Evolutionary conservation across 2,113 vertebrate genomes (phyloP).

Genomic region (Acanthochromis polyacanthus): DNA sequence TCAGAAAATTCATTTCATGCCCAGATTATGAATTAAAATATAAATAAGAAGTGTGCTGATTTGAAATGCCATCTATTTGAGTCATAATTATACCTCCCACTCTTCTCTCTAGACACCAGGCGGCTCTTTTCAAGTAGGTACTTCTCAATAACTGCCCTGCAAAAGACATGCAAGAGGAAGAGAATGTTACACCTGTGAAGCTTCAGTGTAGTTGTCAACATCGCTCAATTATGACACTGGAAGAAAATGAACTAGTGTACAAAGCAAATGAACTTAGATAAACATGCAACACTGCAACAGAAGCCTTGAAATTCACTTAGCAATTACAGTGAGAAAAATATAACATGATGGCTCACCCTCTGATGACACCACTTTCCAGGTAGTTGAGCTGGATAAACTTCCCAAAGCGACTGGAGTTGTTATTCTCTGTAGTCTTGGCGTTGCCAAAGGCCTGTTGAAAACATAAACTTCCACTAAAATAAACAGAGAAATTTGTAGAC

Average conservation of each 20-base stretch:
- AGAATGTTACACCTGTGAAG: not conserved
- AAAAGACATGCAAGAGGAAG: conserved; percentile 17
- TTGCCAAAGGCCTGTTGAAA: conserved; percentile 93
- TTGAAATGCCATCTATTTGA: not conserved
- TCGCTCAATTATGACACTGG: not conserved
- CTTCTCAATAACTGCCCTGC: conserved; percentile 95
- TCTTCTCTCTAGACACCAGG: conserved; percentile 91
- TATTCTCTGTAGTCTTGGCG: conserved; percentile 93
- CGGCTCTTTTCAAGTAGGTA: conserved; percentile 96
- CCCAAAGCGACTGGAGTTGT: conserved; percentile 97
- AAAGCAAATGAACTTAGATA: conserved; percentile 1
- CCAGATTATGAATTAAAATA: not conserved
- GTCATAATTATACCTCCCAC: conserved; percentile 87
- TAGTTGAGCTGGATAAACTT: conserved; percentile 99
- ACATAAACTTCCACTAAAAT: conserved; percentile 41
- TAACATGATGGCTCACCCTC: conserved; percentile 87
- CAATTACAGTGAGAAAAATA: not conserved
- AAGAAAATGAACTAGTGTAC: not conserved
- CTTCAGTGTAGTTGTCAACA: not conserved
- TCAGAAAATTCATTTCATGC: not conserved
- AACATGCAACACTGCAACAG: not conserved
- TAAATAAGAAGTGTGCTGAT: not conserved
- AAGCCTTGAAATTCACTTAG: not conserved
- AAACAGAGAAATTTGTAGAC: conserved; percentile 13
- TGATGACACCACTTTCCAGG: conserved; percentile 92